Conservation (phyloP, 2,113 vertebrate genomes). For the Gasterosteus aculeatus region DNA sequence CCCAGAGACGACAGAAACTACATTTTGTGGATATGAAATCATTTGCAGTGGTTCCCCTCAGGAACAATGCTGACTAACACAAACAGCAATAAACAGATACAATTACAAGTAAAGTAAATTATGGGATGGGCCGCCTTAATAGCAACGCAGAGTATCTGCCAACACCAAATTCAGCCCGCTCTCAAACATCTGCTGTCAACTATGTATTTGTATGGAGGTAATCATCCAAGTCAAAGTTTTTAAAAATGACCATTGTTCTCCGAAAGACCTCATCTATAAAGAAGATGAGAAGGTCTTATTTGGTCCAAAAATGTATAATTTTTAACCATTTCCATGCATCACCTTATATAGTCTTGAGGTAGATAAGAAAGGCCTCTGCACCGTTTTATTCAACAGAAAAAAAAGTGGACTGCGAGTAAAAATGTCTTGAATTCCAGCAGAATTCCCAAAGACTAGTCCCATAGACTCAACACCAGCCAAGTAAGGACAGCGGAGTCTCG, state of each 20-base stretch:
- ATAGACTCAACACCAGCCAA: constrained; percentile 1
- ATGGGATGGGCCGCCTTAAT: too few relatives aligned
- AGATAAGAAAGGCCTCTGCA: too few relatives aligned
- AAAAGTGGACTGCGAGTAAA: background rate
- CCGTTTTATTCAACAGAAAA: background rate
- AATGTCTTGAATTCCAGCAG: constrained; percentile 4
- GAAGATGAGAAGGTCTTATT: background rate
- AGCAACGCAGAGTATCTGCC: background rate
- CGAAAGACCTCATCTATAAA: background rate
- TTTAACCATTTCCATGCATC: background rate
- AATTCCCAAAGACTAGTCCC: background rate
- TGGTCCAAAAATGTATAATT: background rate
- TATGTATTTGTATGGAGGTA: background rate
- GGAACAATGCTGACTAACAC: constrained; percentile 21
- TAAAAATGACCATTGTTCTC: background rate
- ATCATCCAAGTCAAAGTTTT: background rate
- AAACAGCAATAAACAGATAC: constrained; percentile 12
- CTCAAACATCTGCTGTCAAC: background rate
- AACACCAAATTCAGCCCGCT: background rate
- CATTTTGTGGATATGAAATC: constrained; percentile 13
- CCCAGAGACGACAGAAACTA: background rate
- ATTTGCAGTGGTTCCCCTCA: constrained; percentile 5
- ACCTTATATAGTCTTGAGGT: background rate
- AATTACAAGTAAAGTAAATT: too few relatives aligned
- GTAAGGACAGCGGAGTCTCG: constrained; percentile 27